A percentile compares a stretch with the other conserved stretches of the same genome.
phyloP scores from a whole-genome alignment of 2,888 invertebrate species.

The Cosmopolites sordidus region DNA sequence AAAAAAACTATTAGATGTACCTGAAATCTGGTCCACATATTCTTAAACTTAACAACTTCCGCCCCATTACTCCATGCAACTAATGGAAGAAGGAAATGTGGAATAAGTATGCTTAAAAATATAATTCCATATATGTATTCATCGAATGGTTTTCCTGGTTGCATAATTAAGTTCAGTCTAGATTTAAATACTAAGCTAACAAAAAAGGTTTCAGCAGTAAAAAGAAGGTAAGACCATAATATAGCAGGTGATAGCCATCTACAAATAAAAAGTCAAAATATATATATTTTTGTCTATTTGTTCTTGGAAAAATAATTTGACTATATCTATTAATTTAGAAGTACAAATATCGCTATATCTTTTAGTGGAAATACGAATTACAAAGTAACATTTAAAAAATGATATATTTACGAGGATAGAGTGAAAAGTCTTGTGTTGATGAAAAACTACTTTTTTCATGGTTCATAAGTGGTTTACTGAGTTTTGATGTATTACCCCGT shows the following conservation, averaged over 20 bases:
- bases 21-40: conserved; percentile 76
- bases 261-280: conserved; percentile 22
- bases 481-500: no score
- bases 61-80: conserved; percentile 68
- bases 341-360: no score
- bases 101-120: conserved; percentile 65
- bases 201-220: conserved; percentile 55
- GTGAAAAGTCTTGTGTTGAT: no score
- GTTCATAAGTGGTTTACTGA: no score
- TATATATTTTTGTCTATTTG: no score
- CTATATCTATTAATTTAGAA: no score
- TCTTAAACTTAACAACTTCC: conserved; percentile 69
- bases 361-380: no score
- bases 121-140: conserved; percentile 71
- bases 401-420: no score
- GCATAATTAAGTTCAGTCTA: conserved; percentile 41
- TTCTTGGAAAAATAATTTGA: no score
- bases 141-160: conserved; percentile 61
- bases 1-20: no score
- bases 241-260: conserved; percentile 63
- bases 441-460: no score
- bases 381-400: no score
- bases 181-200: conserved; percentile 45
- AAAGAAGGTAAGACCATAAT: conserved; percentile 63
- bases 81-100: conserved; percentile 65